phyloP scores from a whole-genome alignment of 2,888 invertebrate genomes.

The Ptychoptera albimana region DNA sequence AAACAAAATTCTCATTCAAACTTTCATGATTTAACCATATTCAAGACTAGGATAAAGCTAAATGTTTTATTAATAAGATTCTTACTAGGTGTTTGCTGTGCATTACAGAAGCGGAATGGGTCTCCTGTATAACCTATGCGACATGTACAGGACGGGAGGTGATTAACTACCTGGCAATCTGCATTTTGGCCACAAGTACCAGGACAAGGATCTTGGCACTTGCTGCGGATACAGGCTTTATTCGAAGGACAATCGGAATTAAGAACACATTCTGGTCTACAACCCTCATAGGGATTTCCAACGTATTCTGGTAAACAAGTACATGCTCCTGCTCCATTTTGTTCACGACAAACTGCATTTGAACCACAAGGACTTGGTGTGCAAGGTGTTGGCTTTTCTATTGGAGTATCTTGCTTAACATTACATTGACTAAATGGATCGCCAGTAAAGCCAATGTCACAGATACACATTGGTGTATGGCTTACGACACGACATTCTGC shows the following conservation, averaged over 20 bases:
- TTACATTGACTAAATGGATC: conserved; percentile 44
- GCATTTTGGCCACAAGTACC: conserved; percentile 62
- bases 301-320: conserved; percentile 47
- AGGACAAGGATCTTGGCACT: conserved; percentile 64
- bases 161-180: conserved; percentile 52
- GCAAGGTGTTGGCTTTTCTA: conserved; percentile 33
- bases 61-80: conserved; percentile 31
- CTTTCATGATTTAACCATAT: too few species aligned
- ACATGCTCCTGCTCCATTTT: conserved; percentile 48
- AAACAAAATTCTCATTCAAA: too few species aligned
- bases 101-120: conserved; percentile 49
- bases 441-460: conserved; percentile 44
- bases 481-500: conserved; percentile 40
- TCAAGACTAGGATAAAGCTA: too few species aligned
- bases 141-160: conserved; percentile 54
- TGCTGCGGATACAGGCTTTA: conserved; percentile 53
- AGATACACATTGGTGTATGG: conserved; percentile 40
- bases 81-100: conserved; percentile 35
- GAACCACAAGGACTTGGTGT: conserved; percentile 48
- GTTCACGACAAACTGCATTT: conserved; percentile 49
- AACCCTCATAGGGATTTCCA: conserved; percentile 52
- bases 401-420: conserved; percentile 20
- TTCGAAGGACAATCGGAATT: conserved; percentile 60
- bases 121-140: conserved; percentile 56
- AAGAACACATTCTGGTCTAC: conserved; percentile 63